Conservation (phyloP, 2,888 invertebrate species). For the Hirtodrosophila trivittata region DNA sequence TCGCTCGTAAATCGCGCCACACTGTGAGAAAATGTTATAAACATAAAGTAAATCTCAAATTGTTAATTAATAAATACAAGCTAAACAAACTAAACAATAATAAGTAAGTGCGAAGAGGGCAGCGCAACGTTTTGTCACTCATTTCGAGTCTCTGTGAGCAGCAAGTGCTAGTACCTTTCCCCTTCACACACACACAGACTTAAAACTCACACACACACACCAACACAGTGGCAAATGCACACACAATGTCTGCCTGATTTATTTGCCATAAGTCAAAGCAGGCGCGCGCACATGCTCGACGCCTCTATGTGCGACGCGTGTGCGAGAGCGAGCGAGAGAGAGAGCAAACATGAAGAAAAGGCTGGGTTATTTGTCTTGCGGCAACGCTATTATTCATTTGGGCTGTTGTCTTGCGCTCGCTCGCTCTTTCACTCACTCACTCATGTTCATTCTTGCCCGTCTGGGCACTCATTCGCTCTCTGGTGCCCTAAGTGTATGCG, state of each 20-base stretch:
- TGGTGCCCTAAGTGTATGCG: conserved; percentile 16
- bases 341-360: conserved; percentile 73
- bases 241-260: conserved; percentile 65
- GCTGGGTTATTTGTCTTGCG: conserved; percentile 84
- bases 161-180: conserved; percentile 60
- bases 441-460: conserved; percentile 56
- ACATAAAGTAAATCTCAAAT: conserved; percentile 39
- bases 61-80: conserved; percentile 43
- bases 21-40: conserved; percentile 29
- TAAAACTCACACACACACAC: conserved; percentile 19
- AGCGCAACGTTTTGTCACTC: conserved; percentile 47
- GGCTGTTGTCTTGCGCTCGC: conserved; percentile 50
- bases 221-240: conserved; percentile 9
- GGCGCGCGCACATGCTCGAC: conserved; percentile 63
- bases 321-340: conserved; percentile 45
- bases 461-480: conserved; percentile 54
- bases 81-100: conserved; percentile 35
- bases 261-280: conserved; percentile 78
- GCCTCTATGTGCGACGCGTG: conserved; percentile 26
- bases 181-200: conserved; percentile 48
- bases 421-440: conserved; percentile 46
- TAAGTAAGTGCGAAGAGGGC: conserved; percentile 43
- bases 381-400: conserved; percentile 83
- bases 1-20: conserved; percentile 57
- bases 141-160: conserved; percentile 20